Base-by-base conservation (phyloP, 2,797 vertebrate genomes). In the Nannoperca obscura region DNA sequence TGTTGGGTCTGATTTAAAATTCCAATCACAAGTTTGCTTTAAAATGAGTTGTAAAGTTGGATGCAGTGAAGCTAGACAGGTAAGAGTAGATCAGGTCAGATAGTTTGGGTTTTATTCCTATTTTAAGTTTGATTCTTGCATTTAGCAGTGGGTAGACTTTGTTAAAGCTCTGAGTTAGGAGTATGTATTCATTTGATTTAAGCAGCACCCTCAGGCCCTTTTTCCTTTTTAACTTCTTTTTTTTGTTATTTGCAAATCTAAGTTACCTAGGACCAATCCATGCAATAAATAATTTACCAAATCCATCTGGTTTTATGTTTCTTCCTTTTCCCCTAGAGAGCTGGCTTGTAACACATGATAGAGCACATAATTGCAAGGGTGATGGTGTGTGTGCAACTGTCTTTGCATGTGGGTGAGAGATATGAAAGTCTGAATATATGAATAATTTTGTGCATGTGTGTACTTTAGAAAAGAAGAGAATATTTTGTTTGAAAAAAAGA, bases 341-440 rank as follows among this genome's bases (percentile, higher is more conserved):
- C 34, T 13, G 22, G 46, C 22, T 57, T 3, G 30, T 44, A 74
- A 74, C 71, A 74, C 36, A 82, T 50, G 63, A 75, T 62, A 10
- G 49, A 66, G 60, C 74, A 74, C 65, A 82, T 84, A 75, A 83
- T 76, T 84, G 83, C 36, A 42, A 65, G 30, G 10, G 46, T 40
- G 57, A 52, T 67, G 42, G 47, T 63, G 34, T 55, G 68, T 73
- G 65, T 52, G 72, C 52, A 53, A 22, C 50, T 38, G 63, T 80
- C 54, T 76, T 67, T 83, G 70, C 60, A 70, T 72, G 71, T 74
- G 75, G 74, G 71, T 68, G 50, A 59, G 61, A 71, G 61, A 80
- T 83, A 72, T 60, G 74, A 78, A 65, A 84, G 42, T 36, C 52
- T 60, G 81, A 84, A 88, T 88, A 80, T 60, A 86, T 87, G 81